These are phyloP conservation scores for Oikopleura dioica DNA, from an alignment of 23 tunicate genomes.

Conservation along the genomic window DNA sequence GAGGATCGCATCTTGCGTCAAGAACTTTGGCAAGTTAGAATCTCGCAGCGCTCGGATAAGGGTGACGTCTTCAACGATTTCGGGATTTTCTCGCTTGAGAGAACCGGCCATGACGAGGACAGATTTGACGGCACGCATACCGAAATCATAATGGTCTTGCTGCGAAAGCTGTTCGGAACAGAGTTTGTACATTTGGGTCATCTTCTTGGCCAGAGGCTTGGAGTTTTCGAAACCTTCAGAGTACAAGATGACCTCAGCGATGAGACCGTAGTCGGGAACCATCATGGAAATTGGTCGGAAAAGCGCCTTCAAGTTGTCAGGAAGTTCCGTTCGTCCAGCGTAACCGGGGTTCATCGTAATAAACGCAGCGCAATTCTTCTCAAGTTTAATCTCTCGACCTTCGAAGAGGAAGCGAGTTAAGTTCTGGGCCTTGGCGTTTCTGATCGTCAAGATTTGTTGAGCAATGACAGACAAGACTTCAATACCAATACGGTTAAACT, in stretches of 20 bases:
- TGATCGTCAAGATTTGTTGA: constrained; percentile 80
- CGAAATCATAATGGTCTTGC: constrained; percentile 98
- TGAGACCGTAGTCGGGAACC: constrained; percentile 96
- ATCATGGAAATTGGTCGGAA: constrained; percentile 99
- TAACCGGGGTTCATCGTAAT: constrained; percentile 99
- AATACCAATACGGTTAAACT: constrained; percentile 97
- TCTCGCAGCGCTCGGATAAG: constrained; percentile 91
- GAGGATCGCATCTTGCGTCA: constrained; percentile 69
- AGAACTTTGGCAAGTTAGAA: constrained; percentile 80
- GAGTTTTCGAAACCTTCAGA: constrained; percentile 94
- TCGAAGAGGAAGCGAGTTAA: constrained; percentile 82
- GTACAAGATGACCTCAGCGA: constrained; percentile 95
- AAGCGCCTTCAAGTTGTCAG: constrained; percentile 91
- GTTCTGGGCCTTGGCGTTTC: constrained; percentile 68
- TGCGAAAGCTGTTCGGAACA: constrained; percentile 99
- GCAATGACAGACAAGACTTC: constrained; percentile 99
- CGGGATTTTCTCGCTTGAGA: constrained; percentile 86
- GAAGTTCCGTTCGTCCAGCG: constrained; percentile 90
- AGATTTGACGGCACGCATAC: constrained; percentile 98
- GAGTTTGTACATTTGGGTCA: constrained; percentile 92
- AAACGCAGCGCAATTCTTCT: constrained; percentile 82
- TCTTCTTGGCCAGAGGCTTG: constrained; percentile 66
- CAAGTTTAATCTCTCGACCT: constrained; percentile 88
- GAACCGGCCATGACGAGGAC: constrained; percentile 94
- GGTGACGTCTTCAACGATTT: constrained; percentile 68